Percentiles rank a stretch among this genome's conserved stretches.
Conservation (phyloP, 1,140 invertebrate genomes). For the Drosophila erecta region DNA sequence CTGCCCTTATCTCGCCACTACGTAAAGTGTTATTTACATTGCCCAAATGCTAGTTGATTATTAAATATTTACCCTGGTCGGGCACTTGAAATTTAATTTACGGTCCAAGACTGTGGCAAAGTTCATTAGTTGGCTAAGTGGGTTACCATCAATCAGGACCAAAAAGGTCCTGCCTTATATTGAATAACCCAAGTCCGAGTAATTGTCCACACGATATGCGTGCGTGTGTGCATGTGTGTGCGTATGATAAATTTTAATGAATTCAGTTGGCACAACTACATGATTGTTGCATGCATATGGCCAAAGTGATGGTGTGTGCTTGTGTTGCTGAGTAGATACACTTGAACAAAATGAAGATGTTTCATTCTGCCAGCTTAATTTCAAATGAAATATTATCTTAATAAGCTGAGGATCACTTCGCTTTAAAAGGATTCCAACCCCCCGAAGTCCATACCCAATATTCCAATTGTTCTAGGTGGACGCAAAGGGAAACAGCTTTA, state of each 20-base stretch:
- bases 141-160: slow-evolving; percentile 56
- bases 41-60: slow-evolving; percentile 65
- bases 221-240: slow-evolving; percentile 25
- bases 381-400: too few relatives aligned
- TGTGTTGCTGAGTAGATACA: slow-evolving; percentile 1
- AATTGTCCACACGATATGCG: slow-evolving; percentile 6
- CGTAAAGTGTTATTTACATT: slow-evolving; percentile 55
- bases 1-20: not conserved
- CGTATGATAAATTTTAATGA: slow-evolving; percentile 72
- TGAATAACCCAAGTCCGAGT: slow-evolving; percentile 41
- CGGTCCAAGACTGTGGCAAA: slow-evolving; percentile 58
- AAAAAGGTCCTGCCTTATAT: slow-evolving; percentile 31
- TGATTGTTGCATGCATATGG: slow-evolving; percentile 41
- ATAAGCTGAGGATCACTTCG: too few relatives aligned
- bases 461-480: too few relatives aligned
- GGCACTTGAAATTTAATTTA: slow-evolving; percentile 75
- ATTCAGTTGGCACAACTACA: slow-evolving; percentile 59
- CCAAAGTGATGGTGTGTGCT: not conserved
- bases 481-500: too few relatives aligned
- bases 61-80: slow-evolving; percentile 69
- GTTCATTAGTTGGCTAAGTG: slow-evolving; percentile 70
- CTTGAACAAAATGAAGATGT: not conserved
- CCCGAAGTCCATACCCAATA: too few relatives aligned
- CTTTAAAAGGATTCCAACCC: too few relatives aligned
- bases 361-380: too few relatives aligned